Evolutionary conservation across 37 sponge, comb jelly and placozoan species (phyloP).

Genomic region (Beroe forskalii): DNA sequence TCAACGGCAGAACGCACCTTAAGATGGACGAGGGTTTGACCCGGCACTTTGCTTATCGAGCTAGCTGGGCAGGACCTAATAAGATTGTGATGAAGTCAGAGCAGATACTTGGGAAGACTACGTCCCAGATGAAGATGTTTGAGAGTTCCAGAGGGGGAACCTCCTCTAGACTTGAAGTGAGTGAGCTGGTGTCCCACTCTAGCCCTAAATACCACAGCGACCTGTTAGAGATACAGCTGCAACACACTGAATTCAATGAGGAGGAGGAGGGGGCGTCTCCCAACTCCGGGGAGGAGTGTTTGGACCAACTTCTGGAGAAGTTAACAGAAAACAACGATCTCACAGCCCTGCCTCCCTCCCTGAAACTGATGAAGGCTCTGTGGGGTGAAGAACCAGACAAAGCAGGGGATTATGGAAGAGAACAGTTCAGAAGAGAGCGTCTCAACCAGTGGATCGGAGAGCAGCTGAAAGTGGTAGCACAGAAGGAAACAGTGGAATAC

Average conservation of each 20-base stretch:
- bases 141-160: background rate
- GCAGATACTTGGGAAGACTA: background rate
- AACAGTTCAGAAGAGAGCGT: background rate
- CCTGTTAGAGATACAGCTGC: slow-evolving; percentile 18
- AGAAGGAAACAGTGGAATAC: slow-evolving; percentile 26
- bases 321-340: background rate
- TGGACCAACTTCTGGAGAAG: slow-evolving; percentile 28
- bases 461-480: slow-evolving; percentile 14
- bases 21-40: slow-evolving; percentile 46
- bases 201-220: slow-evolving; percentile 16
- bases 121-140: slow-evolving; percentile 7
- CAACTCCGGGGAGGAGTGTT: background rate
- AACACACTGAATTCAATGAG: slow-evolving; percentile 17
- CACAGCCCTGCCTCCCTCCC: slow-evolving; percentile 7
- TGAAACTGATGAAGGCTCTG: slow-evolving; percentile 21
- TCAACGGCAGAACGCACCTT: background rate
- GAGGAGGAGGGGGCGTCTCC: background rate
- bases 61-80: background rate
- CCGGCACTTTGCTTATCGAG: slow-evolving; percentile 57
- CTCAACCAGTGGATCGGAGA: slow-evolving; percentile 3
- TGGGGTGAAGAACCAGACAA: slow-evolving; percentile 23
- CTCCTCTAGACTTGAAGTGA: background rate
- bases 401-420: background rate
- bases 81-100: slow-evolving; percentile 1
- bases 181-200: background rate